A percentile compares a stretch with the other conserved stretches of the same genome.
Evolutionary conservation across 1,140 invertebrate genomes (phyloP).

Genomic region (Chymomyza costata): DNA sequence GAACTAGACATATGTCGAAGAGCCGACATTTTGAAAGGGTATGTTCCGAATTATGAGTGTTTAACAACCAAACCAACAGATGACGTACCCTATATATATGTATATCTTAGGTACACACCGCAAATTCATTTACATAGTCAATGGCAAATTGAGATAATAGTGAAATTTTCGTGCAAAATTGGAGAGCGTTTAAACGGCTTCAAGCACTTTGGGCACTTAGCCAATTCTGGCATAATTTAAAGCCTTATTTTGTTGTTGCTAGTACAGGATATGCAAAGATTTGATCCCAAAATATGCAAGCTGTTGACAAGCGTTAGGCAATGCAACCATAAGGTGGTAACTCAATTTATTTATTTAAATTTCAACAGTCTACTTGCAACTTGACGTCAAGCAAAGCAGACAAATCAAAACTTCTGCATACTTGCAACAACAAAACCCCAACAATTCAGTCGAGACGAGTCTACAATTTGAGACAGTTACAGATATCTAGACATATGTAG

Average conservation of each 20-base stretch:
- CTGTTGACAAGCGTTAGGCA: slow-evolving; percentile 57
- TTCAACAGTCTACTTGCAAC: slow-evolving; percentile 26
- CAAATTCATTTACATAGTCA: slow-evolving; percentile 53
- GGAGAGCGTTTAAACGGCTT: too few relatives aligned
- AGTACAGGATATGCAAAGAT: too few relatives aligned
- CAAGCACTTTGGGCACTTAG: slow-evolving; percentile 30
- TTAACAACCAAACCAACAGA: too few relatives aligned
- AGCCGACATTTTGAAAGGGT: too few relatives aligned
- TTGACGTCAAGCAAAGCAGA: slow-evolving; percentile 26
- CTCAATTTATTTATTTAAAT: slow-evolving; percentile 74
- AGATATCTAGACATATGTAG: slow-evolving; percentile 10
- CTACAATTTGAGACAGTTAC: slow-evolving; percentile 22
- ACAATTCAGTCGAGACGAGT: slow-evolving; percentile 4
- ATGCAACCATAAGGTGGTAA: slow-evolving; percentile 53
- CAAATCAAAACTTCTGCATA: background rate
- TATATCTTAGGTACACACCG: too few relatives aligned
- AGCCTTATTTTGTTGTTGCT: too few relatives aligned
- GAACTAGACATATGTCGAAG: too few relatives aligned
- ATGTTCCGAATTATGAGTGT: too few relatives aligned
- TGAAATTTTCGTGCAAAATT: slow-evolving; percentile 46
- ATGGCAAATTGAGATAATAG: slow-evolving; percentile 61
- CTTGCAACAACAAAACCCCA: background rate
- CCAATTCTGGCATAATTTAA: slow-evolving; percentile 22
- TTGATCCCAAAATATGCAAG: slow-evolving; percentile 49
- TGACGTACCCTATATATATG: too few relatives aligned